Evolutionary conservation across 2,113 vertebrate genomes (phyloP), one percentile per base, ranked within the genome.

Genomic region (Anthoscopus minutus): DNA sequence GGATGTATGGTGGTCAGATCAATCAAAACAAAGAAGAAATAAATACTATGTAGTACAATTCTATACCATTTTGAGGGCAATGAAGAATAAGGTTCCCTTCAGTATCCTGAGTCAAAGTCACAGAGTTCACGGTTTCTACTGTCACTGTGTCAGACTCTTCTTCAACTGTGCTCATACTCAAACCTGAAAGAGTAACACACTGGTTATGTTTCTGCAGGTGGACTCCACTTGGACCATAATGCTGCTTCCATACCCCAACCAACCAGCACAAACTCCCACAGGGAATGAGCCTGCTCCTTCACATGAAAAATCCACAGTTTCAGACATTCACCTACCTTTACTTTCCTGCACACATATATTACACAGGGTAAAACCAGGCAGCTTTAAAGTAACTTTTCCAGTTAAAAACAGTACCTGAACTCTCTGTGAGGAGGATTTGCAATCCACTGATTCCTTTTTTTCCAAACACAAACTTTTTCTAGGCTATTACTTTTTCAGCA

Each of bases 11-110:
- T 22, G 16, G 50, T 10, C 50, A 51, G 14, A 93, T 51, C 24
- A 83, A 56, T 10, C 65, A 66, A 61, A 89, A 72, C 18, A 69
- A 45, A 12, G 35, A 30, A 64, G 10, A 35, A 51, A 62, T n/a
- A 86, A 58, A 50, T 23, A 61, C 33, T 69, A 48, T 12, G 12
- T 40, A 94, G 66, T 18, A 64, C 19, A 92, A 48, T 86, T 96
- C 89, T 66, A 73, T 98, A 99, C 99, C 98, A 95, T 97, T 98
- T 62, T 98, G 98, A 94, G 99, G 98, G 95, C 99, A 99, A 93
- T 99, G 99, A 96, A 99, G 98, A 83, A 99, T 98, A 95, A 99
- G 98, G 95, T 98, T 99, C 62, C 99, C 99, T 93, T 99, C 99
- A 19, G 98, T 98, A 94, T 99, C 99, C 95, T 98, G 99, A 80